A percentile compares a stretch with the other conserved stretches of the same genome.
Conservation (phyloP, 2,888 invertebrate species). For the Torymus texanus region DNA sequence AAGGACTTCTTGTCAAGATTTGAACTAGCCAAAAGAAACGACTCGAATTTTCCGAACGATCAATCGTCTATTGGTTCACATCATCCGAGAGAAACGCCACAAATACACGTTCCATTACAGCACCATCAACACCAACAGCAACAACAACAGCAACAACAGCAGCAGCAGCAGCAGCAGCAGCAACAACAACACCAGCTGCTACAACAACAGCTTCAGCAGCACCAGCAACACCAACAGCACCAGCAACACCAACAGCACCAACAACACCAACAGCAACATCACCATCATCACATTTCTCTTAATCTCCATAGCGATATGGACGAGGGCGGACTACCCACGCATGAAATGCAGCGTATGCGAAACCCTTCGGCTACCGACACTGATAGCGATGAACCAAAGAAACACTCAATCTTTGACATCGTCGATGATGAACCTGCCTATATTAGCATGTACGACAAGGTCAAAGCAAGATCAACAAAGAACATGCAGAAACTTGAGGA, state of each 20-base stretch:
- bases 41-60: conserved; percentile 66
- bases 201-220: conserved; percentile 59
- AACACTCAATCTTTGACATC: conserved; percentile 94
- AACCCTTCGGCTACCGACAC: conserved; percentile 75
- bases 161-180: conserved; percentile 60
- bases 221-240: conserved; percentile 60
- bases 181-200: conserved; percentile 18
- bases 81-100: conserved; percentile 63
- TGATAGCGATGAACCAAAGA: conserved; percentile 89
- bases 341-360: conserved; percentile 69
- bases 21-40: conserved; percentile 68
- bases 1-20: conserved; percentile 71
- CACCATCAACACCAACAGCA: conserved; percentile 64
- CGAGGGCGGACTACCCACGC: conserved; percentile 68
- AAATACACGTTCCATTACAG: conserved; percentile 50
- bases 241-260: conserved; percentile 61
- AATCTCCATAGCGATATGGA: conserved; percentile 70
- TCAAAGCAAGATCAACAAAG: conserved; percentile 94
- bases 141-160: conserved; percentile 63
- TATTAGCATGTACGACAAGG: conserved; percentile 98
- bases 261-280: conserved; percentile 66
- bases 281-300: conserved; percentile 64
- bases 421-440: conserved; percentile 92
- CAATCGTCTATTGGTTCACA: conserved; percentile 62
- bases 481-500: conserved; percentile 95